Base-by-base conservation (phyloP, 2,113 vertebrate species). In the Accipiter virgatus region DNA sequence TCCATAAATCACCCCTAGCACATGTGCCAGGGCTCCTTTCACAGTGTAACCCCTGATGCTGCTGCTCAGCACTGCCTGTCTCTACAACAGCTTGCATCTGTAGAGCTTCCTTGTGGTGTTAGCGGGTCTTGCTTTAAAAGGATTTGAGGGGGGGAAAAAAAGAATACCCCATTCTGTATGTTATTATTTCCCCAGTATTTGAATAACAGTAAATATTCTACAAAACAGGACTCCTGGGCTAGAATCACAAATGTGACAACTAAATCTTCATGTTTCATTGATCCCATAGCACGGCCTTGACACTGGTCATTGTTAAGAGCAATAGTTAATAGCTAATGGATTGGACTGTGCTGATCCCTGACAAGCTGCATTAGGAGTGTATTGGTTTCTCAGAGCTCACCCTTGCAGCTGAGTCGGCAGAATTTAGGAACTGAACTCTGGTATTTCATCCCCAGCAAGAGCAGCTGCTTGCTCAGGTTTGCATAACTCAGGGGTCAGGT, bases 291-390 rank as follows among this genome's bases (percentile, higher is more conserved):
- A 5, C 0, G 20, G 52, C 96, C 95, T 97, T 97, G 95, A 68
- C 83, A 2, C 27, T 23, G 80, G 65, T 47, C 61, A 8, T 6
- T 18, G 47, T 25, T 32, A 53, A 86, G 83, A 70, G 73, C 83
- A 91, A 8, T 48, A 66, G 94, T 96, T 95, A 97, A 97, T 97
- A 47, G 73, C 83, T 97, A 91, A 95, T 62, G 71, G 73, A 9
- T n/a, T 63, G 58, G 11, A 16, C 72, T 7, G 43, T 13, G 38
- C 80, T 84, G 91, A 18, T n/a, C 73, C 34, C 73, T 71, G 91
- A 81, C 88, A 53, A 32, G 31, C 50, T 26, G 59, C 20, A 7
- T 5, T 6, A 29, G 73, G 47, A 47, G 27, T 1, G 3, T 17
- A 7, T 7, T 0, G 1, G 6, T 16, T 68, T 32, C 50, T 40